These are phyloP conservation scores for Brachyopa scutellaris DNA, from an alignment of 2,888 invertebrate species.

Conservation along the genomic window DNA sequence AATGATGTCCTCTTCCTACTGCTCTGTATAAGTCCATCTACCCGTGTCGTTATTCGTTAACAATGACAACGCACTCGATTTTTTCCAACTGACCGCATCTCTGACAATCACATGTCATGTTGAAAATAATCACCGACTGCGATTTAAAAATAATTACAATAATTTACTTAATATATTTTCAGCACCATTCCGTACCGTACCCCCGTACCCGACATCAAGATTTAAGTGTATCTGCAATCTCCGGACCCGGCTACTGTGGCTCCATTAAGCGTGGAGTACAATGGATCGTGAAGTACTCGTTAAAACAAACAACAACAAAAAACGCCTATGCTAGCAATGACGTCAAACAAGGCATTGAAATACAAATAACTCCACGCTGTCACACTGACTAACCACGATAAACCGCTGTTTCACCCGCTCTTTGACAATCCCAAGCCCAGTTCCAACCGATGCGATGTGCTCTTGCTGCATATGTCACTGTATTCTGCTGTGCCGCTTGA, in stretches of 20 bases:
- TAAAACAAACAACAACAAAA: too few species aligned
- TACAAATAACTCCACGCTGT: constrained; percentile 44
- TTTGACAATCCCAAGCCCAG: not conserved
- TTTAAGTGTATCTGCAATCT: constrained; percentile 11
- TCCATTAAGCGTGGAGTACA: constrained; percentile 13
- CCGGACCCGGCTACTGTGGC: not conserved
- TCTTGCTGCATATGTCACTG: not conserved
- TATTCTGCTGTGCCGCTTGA: not conserved
- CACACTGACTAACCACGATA: constrained; percentile 33
- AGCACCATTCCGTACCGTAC: constrained; percentile 11
- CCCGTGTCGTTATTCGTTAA: too few species aligned
- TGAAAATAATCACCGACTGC: constrained; percentile 18
- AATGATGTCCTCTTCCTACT: not conserved
- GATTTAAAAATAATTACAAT: constrained; percentile 50
- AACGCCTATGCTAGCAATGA: constrained; percentile 56
- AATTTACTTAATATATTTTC: constrained; percentile 41
- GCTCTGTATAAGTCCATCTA: not conserved
- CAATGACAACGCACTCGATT: not conserved
- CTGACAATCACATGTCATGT: not conserved
- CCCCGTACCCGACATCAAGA: constrained; percentile 37
- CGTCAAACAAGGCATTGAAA: constrained; percentile 72
- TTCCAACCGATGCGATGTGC: not conserved
- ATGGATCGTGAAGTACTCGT: constrained; percentile 42
- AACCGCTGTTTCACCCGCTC: constrained; percentile 9
- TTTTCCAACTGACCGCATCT: not conserved